These are phyloP conservation scores for Ectobius pallidus DNA, from an alignment of 2,888 invertebrate species.

Conservation along the genomic window DNA sequence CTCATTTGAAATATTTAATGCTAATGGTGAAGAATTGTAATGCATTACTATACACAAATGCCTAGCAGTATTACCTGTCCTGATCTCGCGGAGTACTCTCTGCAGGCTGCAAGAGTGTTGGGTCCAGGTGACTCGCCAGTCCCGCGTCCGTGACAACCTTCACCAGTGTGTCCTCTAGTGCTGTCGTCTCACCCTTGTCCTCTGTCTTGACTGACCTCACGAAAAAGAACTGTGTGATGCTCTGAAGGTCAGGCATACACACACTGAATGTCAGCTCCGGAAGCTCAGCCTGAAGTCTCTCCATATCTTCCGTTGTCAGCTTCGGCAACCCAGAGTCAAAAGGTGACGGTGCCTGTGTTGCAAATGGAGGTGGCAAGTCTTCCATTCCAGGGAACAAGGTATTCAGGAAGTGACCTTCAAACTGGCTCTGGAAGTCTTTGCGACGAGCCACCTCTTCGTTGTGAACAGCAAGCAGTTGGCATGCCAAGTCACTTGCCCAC, in stretches of 20 bases:
- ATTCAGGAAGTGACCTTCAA: slow-evolving; percentile 71
- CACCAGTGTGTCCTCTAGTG: slow-evolving; percentile 46
- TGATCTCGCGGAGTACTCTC: slow-evolving; percentile 49
- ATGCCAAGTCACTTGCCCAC: slow-evolving; percentile 86
- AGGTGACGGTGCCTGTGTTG: slow-evolving; percentile 76
- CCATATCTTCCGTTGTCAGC: slow-evolving; percentile 63
- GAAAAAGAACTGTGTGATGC: slow-evolving; percentile 74
- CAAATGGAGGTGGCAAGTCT: slow-evolving; percentile 83
- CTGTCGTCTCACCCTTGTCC: slow-evolving; percentile 42
- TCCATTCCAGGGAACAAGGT: slow-evolving; percentile 88
- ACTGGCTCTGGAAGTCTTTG: slow-evolving; percentile 75
- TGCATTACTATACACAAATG: no score
- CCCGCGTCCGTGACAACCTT: slow-evolving; percentile 51
- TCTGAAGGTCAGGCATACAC: slow-evolving; percentile 70
- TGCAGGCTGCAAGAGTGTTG: slow-evolving; percentile 52
- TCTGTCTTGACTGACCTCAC: slow-evolving; percentile 57
- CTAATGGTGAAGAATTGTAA: no score
- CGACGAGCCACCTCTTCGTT: slow-evolving; percentile 81
- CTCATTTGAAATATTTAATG: no score
- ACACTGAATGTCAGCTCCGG: slow-evolving; percentile 71
- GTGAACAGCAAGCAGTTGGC: slow-evolving; percentile 78
- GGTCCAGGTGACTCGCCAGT: slow-evolving; percentile 53
- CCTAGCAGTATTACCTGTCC: slow-evolving; percentile 42
- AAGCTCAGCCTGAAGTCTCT: slow-evolving; percentile 66
- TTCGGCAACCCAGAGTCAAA: slow-evolving; percentile 74